phyloP scores from a whole-genome alignment of 2,888 invertebrate genomes.

The Philereme transversata region DNA sequence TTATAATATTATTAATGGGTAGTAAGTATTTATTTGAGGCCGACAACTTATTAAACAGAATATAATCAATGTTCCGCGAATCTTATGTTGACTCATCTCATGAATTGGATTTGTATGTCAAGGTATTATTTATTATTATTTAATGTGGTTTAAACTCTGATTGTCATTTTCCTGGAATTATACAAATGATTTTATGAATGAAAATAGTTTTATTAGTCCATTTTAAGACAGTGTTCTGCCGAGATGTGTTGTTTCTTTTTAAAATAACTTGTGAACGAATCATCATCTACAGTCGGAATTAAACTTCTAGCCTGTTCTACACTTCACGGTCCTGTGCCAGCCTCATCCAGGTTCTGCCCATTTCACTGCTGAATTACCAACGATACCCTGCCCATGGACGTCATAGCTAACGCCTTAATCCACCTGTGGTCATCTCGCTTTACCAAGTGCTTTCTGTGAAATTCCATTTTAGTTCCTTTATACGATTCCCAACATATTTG shows the following conservation, averaged over 20 bases:
- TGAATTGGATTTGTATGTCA: constrained; percentile 29
- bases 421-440: too few species aligned
- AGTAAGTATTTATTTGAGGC: too few species aligned
- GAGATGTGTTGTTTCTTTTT: neutral
- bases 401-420: too few species aligned
- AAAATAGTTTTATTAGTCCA: constrained; percentile 2
- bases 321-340: neutral
- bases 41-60: neutral
- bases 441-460: too few species aligned
- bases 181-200: constrained; percentile 14
- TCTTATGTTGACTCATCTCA: constrained; percentile 17
- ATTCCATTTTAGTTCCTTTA: too few species aligned
- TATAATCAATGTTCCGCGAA: constrained; percentile 15
- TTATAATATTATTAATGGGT: too few species aligned
- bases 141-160: constrained; percentile 4
- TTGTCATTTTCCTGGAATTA: constrained; percentile 19
- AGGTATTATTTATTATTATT: constrained; percentile 12
- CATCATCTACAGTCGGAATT: neutral
- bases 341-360: neutral
- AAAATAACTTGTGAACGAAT: neutral
- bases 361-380: too few species aligned
- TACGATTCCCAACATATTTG: too few species aligned
- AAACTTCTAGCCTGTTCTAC: too few species aligned
- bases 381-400: too few species aligned
- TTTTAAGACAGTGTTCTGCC: neutral